These are phyloP conservation scores for Meghimatium bilineatum DNA, from an alignment of 2,888 invertebrate species.

Conservation along the genomic window DNA sequence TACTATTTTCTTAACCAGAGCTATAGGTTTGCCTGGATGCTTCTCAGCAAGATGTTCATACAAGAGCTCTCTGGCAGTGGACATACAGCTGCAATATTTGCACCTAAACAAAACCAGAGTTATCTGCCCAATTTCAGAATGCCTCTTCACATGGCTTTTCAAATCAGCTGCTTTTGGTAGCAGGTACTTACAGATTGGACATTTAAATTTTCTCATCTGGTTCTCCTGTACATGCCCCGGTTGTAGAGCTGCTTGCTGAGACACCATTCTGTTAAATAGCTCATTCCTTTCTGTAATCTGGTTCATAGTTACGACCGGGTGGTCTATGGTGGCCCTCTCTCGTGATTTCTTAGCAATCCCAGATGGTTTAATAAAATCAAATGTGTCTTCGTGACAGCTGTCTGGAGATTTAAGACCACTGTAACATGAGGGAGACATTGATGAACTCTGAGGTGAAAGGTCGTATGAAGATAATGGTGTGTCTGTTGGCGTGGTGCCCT, in stretches of 20 bases:
- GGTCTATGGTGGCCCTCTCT: background rate
- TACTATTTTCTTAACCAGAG: constrained; percentile 55
- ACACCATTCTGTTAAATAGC: constrained; percentile 34
- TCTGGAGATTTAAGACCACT: constrained; percentile 11
- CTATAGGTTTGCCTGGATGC: constrained; percentile 57
- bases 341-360: constrained; percentile 36
- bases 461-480: constrained; percentile 34
- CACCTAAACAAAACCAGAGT: constrained; percentile 55
- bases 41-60: constrained; percentile 57
- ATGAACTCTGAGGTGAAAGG: background rate
- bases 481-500: constrained; percentile 40
- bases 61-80: constrained; percentile 55
- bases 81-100: constrained; percentile 56
- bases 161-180: constrained; percentile 56
- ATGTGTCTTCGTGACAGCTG: constrained; percentile 1
- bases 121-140: constrained; percentile 56
- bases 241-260: constrained; percentile 33
- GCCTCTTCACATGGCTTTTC: constrained; percentile 55
- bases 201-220: constrained; percentile 54
- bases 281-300: constrained; percentile 45
- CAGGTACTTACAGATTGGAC: constrained; percentile 56
- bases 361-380: constrained; percentile 40
- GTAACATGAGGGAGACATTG: background rate
- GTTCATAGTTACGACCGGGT: constrained; percentile 1
- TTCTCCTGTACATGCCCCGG: constrained; percentile 50